phyloP scores from a whole-genome alignment of 1,140 invertebrate genomes.

The Lysiphlebus fabarum region DNA sequence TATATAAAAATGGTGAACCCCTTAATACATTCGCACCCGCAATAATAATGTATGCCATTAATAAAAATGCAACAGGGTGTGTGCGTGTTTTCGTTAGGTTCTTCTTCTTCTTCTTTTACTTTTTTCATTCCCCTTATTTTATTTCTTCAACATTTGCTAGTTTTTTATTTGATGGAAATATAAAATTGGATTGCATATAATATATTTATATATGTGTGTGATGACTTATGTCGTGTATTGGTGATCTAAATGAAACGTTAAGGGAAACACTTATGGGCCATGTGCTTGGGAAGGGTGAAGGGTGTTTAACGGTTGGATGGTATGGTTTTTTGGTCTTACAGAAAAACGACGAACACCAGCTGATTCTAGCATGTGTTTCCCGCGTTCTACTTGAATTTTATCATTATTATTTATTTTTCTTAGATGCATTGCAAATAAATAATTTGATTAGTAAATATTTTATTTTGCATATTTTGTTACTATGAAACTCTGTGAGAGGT shows the following conservation, averaged over 20 bases:
- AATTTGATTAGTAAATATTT: not conserved
- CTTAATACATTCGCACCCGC: conserved; percentile 21
- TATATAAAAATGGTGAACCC: not conserved
- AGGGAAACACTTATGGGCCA: conserved; percentile 33
- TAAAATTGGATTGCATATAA: too few relatives aligned
- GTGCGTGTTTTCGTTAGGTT: conserved; percentile 38
- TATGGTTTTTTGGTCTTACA: conserved; percentile 31
- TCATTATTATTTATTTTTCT: conserved; percentile 23
- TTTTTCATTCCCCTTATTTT: conserved; percentile 8
- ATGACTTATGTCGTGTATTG: too few relatives aligned
- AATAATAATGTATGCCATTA: conserved; percentile 42
- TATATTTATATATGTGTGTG: conserved; percentile 1
- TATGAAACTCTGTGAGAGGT: conserved; percentile 5
- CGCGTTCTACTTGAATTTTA: conserved; percentile 26
- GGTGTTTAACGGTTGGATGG: conserved; percentile 36
- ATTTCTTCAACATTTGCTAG: too few relatives aligned
- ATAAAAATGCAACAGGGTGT: conserved; percentile 36
- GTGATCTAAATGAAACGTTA: not conserved
- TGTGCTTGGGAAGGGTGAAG: conserved; percentile 34
- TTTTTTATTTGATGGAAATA: too few relatives aligned
- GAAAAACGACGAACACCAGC: conserved; percentile 35
- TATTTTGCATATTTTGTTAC: too few relatives aligned
- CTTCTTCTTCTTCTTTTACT: conserved; percentile 16
- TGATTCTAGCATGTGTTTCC: conserved; percentile 41
- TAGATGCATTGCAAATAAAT: conserved; percentile 7